Evolutionary conservation across 2,888 invertebrate species (phyloP), one percentile per base, ranked within the genome.

Genomic region (Orchestes rusci): DNA sequence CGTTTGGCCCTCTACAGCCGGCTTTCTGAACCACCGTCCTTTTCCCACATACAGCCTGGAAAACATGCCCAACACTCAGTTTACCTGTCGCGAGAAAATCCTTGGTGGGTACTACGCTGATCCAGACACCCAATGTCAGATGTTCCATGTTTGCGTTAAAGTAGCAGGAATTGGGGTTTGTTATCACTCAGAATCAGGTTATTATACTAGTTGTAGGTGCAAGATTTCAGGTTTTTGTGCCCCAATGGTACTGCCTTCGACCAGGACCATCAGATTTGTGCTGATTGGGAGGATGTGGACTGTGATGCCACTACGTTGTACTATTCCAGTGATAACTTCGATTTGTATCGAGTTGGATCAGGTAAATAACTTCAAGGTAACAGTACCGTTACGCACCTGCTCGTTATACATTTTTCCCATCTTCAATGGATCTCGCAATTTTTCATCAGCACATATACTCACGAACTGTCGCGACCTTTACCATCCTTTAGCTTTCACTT

Each of bases 171-270:
- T 82, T 35, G 82, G 82, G 59, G 74, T 76, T 68, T 73, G 73
- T 41, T 12, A 16, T 2, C n/a, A 10, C 10, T n/a, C n/a, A n/a
- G n/a, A n/a, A n/a, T n/a, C n/a, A n/a, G 5, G 23, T 7, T 23
- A 5, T 5, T 23, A 23, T 23, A 23, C 10, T 5, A 7, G 35
- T 64, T 64, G 30, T 60, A 80, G 80, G 70, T 85, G 47, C 77
- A 84, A 66, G 85, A 86, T 71, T 87, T 82, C 74, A 79, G 88
- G 61, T 91, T 91, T 72, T 77, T 89, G 64, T 91, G 90, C 63
- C 90, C 90, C 27, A 90, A 91, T 57, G 85, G 86, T 56, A 91
- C 91, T 2, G 80, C 89, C 53, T 92, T 92, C 71, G 90, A 92
- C 69, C 90, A 91, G 66, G 89, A 90, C 65, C 87, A 88, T 45